Base-by-base conservation (phyloP, 2,888 invertebrate genomes). In the Margaritifera margaritifera region DNA sequence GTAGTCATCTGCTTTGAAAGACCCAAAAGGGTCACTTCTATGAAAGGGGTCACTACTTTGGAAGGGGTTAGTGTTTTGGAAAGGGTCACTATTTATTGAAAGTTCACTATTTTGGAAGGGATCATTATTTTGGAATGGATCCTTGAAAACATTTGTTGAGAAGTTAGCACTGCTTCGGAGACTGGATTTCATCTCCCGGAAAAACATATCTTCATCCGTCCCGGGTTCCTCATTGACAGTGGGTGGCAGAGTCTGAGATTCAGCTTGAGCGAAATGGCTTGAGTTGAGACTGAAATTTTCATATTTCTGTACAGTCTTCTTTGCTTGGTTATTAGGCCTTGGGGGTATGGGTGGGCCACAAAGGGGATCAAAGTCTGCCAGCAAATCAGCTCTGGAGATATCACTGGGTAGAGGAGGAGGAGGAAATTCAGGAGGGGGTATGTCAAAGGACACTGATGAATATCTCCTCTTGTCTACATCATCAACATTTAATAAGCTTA, bases 391-490 rank as follows among this genome's bases (percentile, higher is more conserved):
- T 3, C n/a, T 61, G 50, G 57, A 20, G 22, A n/a, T 53, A 58
- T 64, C 31, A 19, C 60, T 42, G 54, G 78, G 78, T 11, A 78
- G 64, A 22, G 78, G 78, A 19, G 78, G 78, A 2, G 78, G 78
- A 22, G 74, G 65, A 75, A 76, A 78, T 57, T 64, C 66, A 11
- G 78, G 78, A 19, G 74, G 78, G 19, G 78, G 78, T 59, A 74
- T 62, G 56, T 78, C 72, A 70, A 74, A 75, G 4, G 74, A 72
- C 1, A 71, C 56, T 51, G 70, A 70, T 19, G 64, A 42, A 42
- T 42, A 42, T 15, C 42, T 42, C 11, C 11, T 42, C 3, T 42
- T 8, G 15, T 15, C 42, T 42, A 42, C 42, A 42, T 42, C 15
- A 42, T 42, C 42, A 42, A 42, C 42, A 42, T 15, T 42, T 42